Conservation (phyloP, 2,888 invertebrate species). For the Amphipyra tragopoginis region DNA sequence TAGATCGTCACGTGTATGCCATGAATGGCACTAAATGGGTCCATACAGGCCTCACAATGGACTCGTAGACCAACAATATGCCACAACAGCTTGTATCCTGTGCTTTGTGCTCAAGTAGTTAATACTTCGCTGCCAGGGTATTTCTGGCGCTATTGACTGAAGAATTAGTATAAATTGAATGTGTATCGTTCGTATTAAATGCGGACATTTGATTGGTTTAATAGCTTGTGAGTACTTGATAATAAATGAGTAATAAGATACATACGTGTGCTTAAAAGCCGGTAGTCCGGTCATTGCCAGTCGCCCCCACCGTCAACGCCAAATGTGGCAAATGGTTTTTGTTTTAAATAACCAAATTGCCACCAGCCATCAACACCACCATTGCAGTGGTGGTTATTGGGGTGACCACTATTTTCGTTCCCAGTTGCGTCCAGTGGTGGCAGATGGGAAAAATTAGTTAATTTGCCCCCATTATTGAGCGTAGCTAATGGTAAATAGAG, state of each 20-base stretch:
- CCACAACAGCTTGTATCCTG: constrained; percentile 66
- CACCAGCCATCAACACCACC: no score
- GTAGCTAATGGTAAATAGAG: no score
- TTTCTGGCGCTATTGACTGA: constrained; percentile 15
- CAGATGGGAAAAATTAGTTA: no score
- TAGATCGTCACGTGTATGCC: constrained; percentile 49
- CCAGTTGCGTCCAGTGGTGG: no score
- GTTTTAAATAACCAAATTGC: no score
- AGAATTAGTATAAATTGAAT: constrained; percentile 32
- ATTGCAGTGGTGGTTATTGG: no score
- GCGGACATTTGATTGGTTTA: constrained; percentile 21
- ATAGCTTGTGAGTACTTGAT: constrained; percentile 1
- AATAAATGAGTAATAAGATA: constrained; percentile 1
- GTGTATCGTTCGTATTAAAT: constrained; percentile 12
- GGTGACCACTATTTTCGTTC: no score
- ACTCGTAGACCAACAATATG: constrained; percentile 56
- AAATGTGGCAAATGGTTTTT: no score
- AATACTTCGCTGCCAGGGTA: constrained; percentile 17
- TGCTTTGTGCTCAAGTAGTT: constrained; percentile 55
- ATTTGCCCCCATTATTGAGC: no score
- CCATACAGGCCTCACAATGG: constrained; percentile 58
- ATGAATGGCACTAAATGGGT: constrained; percentile 48
- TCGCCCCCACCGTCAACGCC: no score
- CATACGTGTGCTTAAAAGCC: no score
- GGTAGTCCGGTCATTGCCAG: no score